These are phyloP conservation scores for Drosophila fungiperda DNA, from an alignment of 2,888 invertebrate genomes.

Conservation along the genomic window DNA sequence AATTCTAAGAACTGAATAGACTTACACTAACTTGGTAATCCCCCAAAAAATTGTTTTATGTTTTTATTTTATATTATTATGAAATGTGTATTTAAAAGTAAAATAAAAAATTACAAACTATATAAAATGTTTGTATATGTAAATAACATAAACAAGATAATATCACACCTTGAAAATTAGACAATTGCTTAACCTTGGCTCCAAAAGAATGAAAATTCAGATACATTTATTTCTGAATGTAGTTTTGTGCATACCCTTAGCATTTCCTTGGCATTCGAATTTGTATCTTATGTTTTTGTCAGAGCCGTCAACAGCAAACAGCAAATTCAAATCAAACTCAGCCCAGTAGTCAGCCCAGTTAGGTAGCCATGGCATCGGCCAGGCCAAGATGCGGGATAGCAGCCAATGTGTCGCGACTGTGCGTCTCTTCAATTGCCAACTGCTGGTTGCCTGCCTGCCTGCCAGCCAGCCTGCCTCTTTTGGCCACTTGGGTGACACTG, in stretches of 20 bases:
- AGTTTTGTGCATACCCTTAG: neutral
- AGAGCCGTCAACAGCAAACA: conserved; percentile 35
- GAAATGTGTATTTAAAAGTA: neutral
- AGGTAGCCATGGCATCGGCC: conserved; percentile 7
- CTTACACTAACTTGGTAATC: too few relatives aligned
- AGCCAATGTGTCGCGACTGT: conserved; percentile 33
- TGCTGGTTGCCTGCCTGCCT: conserved; percentile 16
- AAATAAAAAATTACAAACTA: neutral
- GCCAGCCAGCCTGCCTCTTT: conserved; percentile 13
- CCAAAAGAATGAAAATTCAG: neutral
- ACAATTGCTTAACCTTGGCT: neutral
- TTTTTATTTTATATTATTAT: neutral
- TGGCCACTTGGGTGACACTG: conserved; percentile 42
- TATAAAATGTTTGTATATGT: too few relatives aligned
- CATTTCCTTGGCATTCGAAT: conserved; percentile 11
- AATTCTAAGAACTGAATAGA: too few relatives aligned
- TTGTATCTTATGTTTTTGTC: conserved; percentile 53
- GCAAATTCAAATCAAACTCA: conserved; percentile 8
- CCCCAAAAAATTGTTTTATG: too few relatives aligned
- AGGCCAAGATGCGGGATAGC: conserved; percentile 32
- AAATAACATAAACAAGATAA: too few relatives aligned
- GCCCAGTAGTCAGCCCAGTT: conserved; percentile 8
- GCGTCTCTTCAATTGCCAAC: conserved; percentile 32
- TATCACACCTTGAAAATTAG: neutral
- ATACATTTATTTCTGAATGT: neutral